Evolutionary conservation across 2,888 invertebrate species (phyloP).

Genomic region (Temnothorax unifasciatus): DNA sequence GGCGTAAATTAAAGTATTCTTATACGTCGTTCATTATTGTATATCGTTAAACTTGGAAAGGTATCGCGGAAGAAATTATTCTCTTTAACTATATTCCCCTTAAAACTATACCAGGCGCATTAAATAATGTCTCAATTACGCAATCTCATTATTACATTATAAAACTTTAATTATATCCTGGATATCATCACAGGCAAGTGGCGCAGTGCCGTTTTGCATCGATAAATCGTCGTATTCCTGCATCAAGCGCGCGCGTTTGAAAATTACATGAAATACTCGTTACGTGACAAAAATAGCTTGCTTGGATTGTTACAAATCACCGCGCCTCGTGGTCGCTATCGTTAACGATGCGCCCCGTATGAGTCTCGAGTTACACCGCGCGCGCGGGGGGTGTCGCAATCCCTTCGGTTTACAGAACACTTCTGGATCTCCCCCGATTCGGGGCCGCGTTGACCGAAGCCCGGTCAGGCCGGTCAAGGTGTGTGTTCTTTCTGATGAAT

Average conservation of each 20-base stretch:
- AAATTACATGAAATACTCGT: not conserved
- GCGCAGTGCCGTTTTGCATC: not conserved
- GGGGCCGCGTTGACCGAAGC: conserved; percentile 53
- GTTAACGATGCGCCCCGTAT: not conserved
- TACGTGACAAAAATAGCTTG: not conserved
- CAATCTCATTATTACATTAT: not conserved
- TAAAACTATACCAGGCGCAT: not conserved
- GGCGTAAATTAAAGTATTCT: not conserved
- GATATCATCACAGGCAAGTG: not conserved
- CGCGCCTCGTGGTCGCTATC: not conserved
- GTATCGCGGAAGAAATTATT: not conserved
- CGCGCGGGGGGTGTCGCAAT: not conserved
- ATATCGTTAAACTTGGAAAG: not conserved
- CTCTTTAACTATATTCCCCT: not conserved
- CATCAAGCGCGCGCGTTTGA: too few species aligned
- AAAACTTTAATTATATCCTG: not conserved
- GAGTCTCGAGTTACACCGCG: not conserved
- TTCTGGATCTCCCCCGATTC: not conserved
- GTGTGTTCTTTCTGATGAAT: conserved; percentile 75
- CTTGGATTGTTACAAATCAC: not conserved
- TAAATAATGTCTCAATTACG: not conserved
- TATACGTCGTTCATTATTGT: not conserved
- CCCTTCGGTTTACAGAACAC: conserved; percentile 18
- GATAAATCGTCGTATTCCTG: not conserved
- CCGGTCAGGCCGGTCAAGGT: conserved; percentile 62